Conservation (phyloP, 1,140 invertebrate species). For the Platyscapa corneri region DNA sequence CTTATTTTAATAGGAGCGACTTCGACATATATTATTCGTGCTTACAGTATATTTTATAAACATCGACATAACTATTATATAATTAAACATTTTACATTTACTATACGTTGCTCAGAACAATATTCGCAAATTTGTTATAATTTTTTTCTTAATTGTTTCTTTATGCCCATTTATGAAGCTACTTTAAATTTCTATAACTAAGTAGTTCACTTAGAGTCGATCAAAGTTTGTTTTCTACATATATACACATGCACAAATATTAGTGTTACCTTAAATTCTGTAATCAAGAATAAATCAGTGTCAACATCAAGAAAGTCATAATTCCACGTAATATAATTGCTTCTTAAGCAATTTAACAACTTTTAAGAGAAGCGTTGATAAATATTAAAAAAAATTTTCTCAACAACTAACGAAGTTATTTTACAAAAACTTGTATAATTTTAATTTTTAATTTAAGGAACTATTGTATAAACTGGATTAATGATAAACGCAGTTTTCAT, state of each 20-base stretch:
- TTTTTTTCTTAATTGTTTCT: neutral
- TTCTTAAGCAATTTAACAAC: neutral
- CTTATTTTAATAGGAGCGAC: too few relatives aligned
- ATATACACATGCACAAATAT: slow-evolving; percentile 26
- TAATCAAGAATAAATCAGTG: slow-evolving; percentile 30
- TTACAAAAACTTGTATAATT: neutral
- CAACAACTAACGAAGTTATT: neutral
- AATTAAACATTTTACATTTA: too few relatives aligned
- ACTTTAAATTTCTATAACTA: neutral
- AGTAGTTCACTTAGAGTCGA: neutral
- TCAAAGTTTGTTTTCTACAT: neutral
- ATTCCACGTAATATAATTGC: slow-evolving; percentile 26
- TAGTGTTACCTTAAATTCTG: slow-evolving; percentile 24
- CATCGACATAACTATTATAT: too few relatives aligned
- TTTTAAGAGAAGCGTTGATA: neutral
- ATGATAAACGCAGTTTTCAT: neutral
- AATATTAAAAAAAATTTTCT: neutral
- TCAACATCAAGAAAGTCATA: slow-evolving; percentile 29
- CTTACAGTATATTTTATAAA: too few relatives aligned
- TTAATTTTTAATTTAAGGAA: neutral
- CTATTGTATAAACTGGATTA: too few relatives aligned
- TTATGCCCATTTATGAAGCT: neutral
- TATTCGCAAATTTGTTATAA: too few relatives aligned
- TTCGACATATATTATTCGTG: too few relatives aligned
- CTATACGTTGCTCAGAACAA: too few relatives aligned